Conservation (phyloP, 2,113 vertebrate species). For the Nerophis ophidion region DNA sequence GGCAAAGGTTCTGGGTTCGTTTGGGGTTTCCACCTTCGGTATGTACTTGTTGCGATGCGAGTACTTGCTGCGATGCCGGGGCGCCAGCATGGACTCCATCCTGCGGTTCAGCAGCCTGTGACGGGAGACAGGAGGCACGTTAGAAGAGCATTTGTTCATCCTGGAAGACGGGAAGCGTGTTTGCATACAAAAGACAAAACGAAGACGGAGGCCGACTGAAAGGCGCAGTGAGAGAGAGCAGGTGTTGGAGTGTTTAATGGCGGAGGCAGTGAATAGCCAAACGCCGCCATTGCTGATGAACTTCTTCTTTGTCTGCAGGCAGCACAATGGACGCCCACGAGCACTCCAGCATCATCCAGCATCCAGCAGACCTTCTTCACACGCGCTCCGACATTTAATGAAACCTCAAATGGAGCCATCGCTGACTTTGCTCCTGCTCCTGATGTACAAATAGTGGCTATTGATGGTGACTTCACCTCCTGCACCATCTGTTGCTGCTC, state of each 20-base stretch:
- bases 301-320: conserved; percentile 51
- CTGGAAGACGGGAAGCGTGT: conserved; percentile 10
- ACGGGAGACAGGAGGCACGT: conserved; percentile 28
- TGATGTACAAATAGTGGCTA: conserved; percentile 30
- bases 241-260: conserved; percentile 71
- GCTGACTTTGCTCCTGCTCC: conserved; percentile 31
- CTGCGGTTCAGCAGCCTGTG: conserved; percentile 61
- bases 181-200: conserved; percentile 40
- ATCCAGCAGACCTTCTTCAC: conserved; percentile 41
- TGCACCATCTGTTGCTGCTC: conserved; percentile 57
- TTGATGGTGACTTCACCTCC: conserved; percentile 41
- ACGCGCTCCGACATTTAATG: conserved; percentile 12
- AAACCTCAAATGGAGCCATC: conserved; percentile 39
- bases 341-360: conserved; percentile 51
- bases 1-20: no score
- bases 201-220: conserved; percentile 24
- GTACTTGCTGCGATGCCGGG: not conserved
- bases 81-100: conserved; percentile 21
- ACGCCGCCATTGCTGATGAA: conserved; percentile 37
- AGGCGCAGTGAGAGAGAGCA: conserved; percentile 64
- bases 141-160: conserved; percentile 21
- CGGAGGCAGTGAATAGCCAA: conserved; percentile 49
- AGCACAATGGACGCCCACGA: conserved; percentile 43
- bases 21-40: no score
- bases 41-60: no score